Evolutionary conservation across 92 coral and sea anemone genomes (phyloP), one percentile per base, ranked within the genome.

Genomic region (Epizoanthus stellaris): DNA sequence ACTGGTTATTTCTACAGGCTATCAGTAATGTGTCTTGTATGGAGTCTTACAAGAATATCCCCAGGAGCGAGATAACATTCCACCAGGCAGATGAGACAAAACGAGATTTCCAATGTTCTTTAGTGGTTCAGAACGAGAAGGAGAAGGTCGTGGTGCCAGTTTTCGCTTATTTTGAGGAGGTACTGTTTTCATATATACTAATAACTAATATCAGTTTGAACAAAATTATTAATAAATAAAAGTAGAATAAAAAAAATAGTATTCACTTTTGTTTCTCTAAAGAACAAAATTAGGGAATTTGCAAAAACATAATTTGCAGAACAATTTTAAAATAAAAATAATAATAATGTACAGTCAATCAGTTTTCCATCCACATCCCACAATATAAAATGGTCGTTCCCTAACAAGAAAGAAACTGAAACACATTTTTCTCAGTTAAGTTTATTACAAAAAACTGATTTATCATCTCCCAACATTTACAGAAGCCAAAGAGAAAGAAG

Each of bases 31-130:
- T 11, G 5, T 25, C 49, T 15, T 75, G 6, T 23, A 4, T 57
- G 8, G 23, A 75, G 13, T 75, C 80, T 40, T 75, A 75, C 67
- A 57, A 56, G 12, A 75, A 6, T 36, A 75, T 75, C 25, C 80
- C 80, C 23, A 75, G 66, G 38, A 52, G 67, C 4, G 80, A 75
- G 66, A 57, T 54, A 5, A 57, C 15, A 1, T 75, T 75, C 20
- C 47, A 25, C 21, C 80, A 56, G 39, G 43, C 0, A 6, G 80
- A 56, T 5, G 4, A 12, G 13, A 75, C 80, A 54, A 54, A 57
- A 23, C 43, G 61, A 17, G 65, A 57, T 20, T 75, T 75, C 52
- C 80, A 75, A 43, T 56, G 80, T 39, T 21, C 80, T 58, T 8
- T 75, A 16, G 20, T 30, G 43, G 52, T 56, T 0, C 19, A 36